Conservation (phyloP, 2,113 vertebrate species). For the Anoplopoma fimbria region DNA sequence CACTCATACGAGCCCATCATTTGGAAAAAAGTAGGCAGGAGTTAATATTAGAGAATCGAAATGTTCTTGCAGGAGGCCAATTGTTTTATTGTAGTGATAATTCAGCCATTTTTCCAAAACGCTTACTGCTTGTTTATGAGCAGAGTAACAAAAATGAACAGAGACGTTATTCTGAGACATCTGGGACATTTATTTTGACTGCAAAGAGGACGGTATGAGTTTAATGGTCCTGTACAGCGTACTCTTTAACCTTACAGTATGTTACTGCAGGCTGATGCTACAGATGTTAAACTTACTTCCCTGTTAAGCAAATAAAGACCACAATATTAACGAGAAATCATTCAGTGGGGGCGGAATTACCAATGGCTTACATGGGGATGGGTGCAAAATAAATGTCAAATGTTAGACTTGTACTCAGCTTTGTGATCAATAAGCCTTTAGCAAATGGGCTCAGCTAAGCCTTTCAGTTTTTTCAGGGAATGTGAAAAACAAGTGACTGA, state of each 20-base stretch:
- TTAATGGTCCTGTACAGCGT: neutral
- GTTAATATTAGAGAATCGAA: too few relatives aligned
- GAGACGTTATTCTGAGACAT: neutral
- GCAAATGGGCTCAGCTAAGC: too few relatives aligned
- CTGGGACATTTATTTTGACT: neutral
- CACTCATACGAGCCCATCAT: too few relatives aligned
- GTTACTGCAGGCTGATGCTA: neutral
- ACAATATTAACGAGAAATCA: neutral
- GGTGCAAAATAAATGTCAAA: too few relatives aligned
- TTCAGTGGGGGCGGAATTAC: neutral
- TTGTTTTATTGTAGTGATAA: neutral
- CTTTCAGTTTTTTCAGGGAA: too few relatives aligned
- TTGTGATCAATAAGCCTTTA: too few relatives aligned
- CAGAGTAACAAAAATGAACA: neutral
- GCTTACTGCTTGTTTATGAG: neutral
- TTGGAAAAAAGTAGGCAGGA: too few relatives aligned
- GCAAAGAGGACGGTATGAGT: neutral
- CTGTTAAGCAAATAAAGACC: neutral
- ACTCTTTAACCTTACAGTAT: neutral
- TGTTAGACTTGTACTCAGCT: too few relatives aligned
- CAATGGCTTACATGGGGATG: neutral
- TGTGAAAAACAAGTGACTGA: too few relatives aligned
- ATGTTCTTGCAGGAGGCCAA: neutral
- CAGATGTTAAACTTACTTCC: neutral
- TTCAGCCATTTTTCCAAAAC: neutral